These are phyloP conservation scores for Anoplophora glabripennis DNA, from an alignment of 1,140 invertebrate species.

Conservation along the genomic window DNA sequence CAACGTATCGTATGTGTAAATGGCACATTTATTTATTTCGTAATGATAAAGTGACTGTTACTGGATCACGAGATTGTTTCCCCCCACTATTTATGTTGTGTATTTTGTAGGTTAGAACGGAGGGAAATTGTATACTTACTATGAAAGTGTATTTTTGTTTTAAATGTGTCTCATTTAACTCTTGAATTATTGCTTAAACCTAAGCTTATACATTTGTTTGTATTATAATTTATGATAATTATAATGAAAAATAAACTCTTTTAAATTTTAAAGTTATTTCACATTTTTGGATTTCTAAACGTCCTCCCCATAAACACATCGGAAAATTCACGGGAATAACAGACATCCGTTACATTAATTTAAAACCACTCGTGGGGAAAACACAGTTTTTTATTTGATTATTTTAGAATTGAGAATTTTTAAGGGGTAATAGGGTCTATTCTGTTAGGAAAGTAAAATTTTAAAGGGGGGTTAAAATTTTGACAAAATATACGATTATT, in stretches of 20 bases:
- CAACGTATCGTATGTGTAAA: slow-evolving; percentile 17
- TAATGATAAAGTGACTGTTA: slow-evolving; percentile 9
- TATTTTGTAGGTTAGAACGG: slow-evolving; percentile 26
- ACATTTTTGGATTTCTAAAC: background rate
- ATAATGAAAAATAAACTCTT: slow-evolving; percentile 31
- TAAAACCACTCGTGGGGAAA: too few species aligned
- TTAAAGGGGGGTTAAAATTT: too few species aligned
- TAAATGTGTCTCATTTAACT: slow-evolving; percentile 36
- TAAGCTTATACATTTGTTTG: slow-evolving; percentile 40
- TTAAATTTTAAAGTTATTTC: slow-evolving; percentile 27
- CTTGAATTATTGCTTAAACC: slow-evolving; percentile 32
- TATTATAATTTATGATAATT: slow-evolving; percentile 42
- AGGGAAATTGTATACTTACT: slow-evolving; percentile 24
- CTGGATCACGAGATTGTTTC: slow-evolving; percentile 12
- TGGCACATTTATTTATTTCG: slow-evolving; percentile 31
- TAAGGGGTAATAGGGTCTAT: too few species aligned
- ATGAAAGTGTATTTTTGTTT: slow-evolving; percentile 28
- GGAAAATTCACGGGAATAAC: too few species aligned
- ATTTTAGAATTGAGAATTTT: too few species aligned
- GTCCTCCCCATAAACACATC: background rate
- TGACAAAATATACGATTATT: too few species aligned
- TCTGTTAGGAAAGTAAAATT: too few species aligned
- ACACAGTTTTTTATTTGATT: too few species aligned
- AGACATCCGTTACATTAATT: too few species aligned
- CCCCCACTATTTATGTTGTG: slow-evolving; percentile 16